These are phyloP conservation scores for Myopa testacea DNA, from an alignment of 2,888 invertebrate genomes.

Conservation along the genomic window DNA sequence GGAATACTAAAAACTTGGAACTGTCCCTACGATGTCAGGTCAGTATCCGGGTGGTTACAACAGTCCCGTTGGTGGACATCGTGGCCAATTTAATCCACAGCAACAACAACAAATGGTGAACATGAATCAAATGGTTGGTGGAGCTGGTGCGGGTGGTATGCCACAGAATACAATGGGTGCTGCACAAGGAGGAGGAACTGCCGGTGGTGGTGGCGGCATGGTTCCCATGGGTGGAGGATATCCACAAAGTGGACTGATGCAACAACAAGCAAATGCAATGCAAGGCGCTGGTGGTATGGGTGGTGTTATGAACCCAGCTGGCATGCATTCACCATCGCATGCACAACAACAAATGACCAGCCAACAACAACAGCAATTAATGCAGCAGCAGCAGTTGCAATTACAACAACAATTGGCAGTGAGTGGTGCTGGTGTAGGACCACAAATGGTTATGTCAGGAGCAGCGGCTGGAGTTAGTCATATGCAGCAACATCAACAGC, in stretches of 20 bases:
- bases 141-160: constrained; percentile 47
- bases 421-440: constrained; percentile 33
- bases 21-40: constrained; percentile 53
- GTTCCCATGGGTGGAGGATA: constrained; percentile 42
- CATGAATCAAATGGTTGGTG: constrained; percentile 52
- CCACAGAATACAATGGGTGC: constrained; percentile 48
- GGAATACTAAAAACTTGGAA: too few relatives aligned
- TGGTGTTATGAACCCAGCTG: constrained; percentile 49
- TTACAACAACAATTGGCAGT: constrained; percentile 49
- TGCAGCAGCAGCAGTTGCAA: constrained; percentile 58
- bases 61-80: constrained; percentile 57
- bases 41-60: constrained; percentile 59
- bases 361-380: constrained; percentile 55
- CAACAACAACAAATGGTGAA: constrained; percentile 55
- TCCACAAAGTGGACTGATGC: constrained; percentile 32
- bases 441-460: constrained; percentile 25
- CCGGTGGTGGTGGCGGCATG: constrained; percentile 42
- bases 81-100: constrained; percentile 55
- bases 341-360: constrained; percentile 49
- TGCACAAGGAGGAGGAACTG: constrained; percentile 24
- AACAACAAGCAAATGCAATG: constrained; percentile 44
- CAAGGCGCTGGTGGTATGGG: constrained; percentile 46
- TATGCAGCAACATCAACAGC: constrained; percentile 50
- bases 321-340: constrained; percentile 50
- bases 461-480: constrained; percentile 29